Evolutionary conservation across 2,797 vertebrate species (phyloP).

Genomic region (Danio tinwini): DNA sequence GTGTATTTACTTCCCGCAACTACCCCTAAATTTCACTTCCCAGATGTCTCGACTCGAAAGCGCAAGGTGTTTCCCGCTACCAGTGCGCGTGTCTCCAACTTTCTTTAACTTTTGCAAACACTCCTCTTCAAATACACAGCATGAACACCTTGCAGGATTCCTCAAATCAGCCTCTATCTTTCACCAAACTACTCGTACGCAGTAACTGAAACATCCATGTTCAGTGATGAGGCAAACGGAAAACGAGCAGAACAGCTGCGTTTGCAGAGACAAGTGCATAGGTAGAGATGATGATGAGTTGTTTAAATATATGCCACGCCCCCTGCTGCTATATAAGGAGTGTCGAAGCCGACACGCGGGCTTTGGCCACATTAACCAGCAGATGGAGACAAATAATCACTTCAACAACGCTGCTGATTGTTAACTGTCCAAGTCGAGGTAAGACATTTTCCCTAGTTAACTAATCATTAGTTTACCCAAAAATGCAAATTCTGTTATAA

Average conservation of each 20-base stretch:
- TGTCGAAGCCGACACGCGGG: background rate
- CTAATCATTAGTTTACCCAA: too few species aligned
- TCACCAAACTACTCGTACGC: background rate
- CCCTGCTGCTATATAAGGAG: constrained; percentile 15
- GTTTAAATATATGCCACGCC: constrained; percentile 43
- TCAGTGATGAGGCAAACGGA: background rate
- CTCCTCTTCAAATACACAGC: background rate
- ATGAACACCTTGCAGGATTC: background rate
- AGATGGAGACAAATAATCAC: constrained; percentile 45
- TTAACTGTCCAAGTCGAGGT: too few species aligned
- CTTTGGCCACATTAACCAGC: background rate
- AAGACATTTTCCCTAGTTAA: too few species aligned
- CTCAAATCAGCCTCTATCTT: too few species aligned
- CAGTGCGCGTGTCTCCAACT: background rate
- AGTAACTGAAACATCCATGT: background rate
- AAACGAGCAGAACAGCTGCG: background rate
- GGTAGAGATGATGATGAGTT: background rate
- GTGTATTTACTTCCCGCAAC: background rate
- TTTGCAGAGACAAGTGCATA: constrained; percentile 13
- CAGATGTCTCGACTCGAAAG: constrained; percentile 1
- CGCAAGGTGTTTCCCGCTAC: background rate
- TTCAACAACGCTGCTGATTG: background rate
- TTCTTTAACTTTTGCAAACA: background rate
- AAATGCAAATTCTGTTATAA: too few species aligned
- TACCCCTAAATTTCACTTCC: background rate